Evolutionary conservation across 2,888 invertebrate species (phyloP).

Genomic region (Drosophila macrospina): DNA sequence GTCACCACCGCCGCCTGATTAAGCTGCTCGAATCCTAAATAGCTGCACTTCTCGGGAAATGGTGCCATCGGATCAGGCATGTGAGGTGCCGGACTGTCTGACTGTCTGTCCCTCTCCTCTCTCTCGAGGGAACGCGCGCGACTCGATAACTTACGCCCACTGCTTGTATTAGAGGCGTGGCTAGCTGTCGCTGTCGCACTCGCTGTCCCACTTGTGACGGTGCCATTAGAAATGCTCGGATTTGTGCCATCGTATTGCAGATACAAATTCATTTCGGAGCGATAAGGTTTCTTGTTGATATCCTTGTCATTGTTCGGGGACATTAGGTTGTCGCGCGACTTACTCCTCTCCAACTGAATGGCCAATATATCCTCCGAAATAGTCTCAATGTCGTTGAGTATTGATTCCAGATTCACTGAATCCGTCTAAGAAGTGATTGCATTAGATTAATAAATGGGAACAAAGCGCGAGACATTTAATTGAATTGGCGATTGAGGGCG

Average conservation of each 20-base stretch:
- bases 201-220: constrained; percentile 34
- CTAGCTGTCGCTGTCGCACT: constrained; percentile 16
- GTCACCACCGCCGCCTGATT: constrained; percentile 58
- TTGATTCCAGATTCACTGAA: constrained; percentile 89
- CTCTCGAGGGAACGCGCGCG: constrained; percentile 77
- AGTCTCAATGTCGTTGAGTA: constrained; percentile 89
- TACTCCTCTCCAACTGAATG: constrained; percentile 83
- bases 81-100: constrained; percentile 83
- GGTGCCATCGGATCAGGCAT: constrained; percentile 85
- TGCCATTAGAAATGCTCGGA: constrained; percentile 70
- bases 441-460: not conserved
- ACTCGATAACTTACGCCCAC: constrained; percentile 47
- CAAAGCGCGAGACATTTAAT: too few species aligned
- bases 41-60: constrained; percentile 84
- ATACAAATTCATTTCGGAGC: constrained; percentile 85
- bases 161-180: constrained; percentile 38
- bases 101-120: constrained; percentile 65
- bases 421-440: constrained; percentile 80
- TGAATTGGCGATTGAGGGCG: not conserved
- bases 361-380: constrained; percentile 86
- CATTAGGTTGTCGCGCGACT: constrained; percentile 76
- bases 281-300: constrained; percentile 83
- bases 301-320: constrained; percentile 48
- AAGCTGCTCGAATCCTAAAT: constrained; percentile 83
- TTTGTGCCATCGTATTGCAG: constrained; percentile 83